phyloP scores from a whole-genome alignment of 2,888 invertebrate genomes.

The Philopedon plagiatum region DNA sequence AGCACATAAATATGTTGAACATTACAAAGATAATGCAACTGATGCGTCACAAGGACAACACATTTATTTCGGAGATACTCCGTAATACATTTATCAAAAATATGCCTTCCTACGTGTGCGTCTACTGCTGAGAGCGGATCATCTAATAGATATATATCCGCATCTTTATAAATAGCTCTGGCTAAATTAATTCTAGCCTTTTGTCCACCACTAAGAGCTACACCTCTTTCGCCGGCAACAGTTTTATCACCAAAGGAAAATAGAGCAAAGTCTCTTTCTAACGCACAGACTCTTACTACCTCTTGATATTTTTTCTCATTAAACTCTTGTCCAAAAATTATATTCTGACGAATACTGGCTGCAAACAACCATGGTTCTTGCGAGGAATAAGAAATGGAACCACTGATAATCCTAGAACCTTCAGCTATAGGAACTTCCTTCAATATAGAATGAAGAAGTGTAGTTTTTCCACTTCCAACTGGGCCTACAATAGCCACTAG shows the following conservation, averaged over 20 bases:
- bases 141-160: conserved; percentile 87
- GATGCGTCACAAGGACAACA: conserved; percentile 81
- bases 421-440: conserved; percentile 78
- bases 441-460: conserved; percentile 72
- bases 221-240: conserved; percentile 81
- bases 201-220: conserved; percentile 83
- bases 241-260: conserved; percentile 85
- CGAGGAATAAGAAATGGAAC: conserved; percentile 81
- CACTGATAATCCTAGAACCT: conserved; percentile 77
- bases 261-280: conserved; percentile 79
- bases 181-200: conserved; percentile 89
- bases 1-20: conserved; percentile 70
- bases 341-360: conserved; percentile 90
- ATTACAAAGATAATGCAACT: conserved; percentile 77
- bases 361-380: conserved; percentile 89
- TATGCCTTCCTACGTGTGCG: conserved; percentile 86
- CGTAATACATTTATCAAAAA: conserved; percentile 86
- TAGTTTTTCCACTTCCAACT: conserved; percentile 73
- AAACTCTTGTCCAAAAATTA: conserved; percentile 86
- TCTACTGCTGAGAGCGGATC: conserved; percentile 93
- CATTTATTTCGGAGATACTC: conserved; percentile 76
- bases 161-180: conserved; percentile 84
- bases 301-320: conserved; percentile 76
- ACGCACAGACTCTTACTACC: conserved; percentile 78
- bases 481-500: conserved; percentile 69